Conservation (phyloP, 1,140 invertebrate genomes). For the Nebria ingens region DNA sequence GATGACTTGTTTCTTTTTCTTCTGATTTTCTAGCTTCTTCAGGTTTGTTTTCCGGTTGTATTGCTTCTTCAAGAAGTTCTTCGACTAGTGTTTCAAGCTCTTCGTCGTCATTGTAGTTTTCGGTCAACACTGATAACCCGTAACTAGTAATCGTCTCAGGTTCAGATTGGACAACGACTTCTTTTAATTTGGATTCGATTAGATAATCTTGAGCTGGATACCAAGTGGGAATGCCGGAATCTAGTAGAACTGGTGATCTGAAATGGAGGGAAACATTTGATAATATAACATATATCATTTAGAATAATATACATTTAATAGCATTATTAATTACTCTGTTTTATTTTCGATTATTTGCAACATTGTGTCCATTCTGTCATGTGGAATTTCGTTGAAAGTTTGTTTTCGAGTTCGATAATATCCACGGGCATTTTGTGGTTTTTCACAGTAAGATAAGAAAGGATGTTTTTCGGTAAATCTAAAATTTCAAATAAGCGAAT, state of each 20-base stretch:
- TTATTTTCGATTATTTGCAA: slow-evolving; percentile 1
- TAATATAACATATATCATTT: no score
- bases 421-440: slow-evolving; percentile 14
- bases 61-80: neutral
- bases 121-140: neutral
- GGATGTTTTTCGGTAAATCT: slow-evolving; percentile 24
- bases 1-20: neutral
- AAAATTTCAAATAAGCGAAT: slow-evolving; percentile 15
- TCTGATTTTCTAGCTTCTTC: neutral
- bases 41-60: neutral
- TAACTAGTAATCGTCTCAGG: neutral
- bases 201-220: neutral
- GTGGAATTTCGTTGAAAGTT: slow-evolving; percentile 20
- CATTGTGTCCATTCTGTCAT: neutral
- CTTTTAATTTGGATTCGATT: neutral
- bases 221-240: no score
- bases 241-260: no score
- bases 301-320: no score
- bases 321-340: no score
- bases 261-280: no score
- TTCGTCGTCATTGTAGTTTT: neutral
- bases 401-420: slow-evolving; percentile 18
- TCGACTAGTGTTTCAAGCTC: neutral
- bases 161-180: neutral
- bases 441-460: slow-evolving; percentile 22